Percentiles rank a stretch among this genome's conserved stretches.
Conservation (phyloP, 2,113 vertebrate genomes). For the Struthio camelus region DNA sequence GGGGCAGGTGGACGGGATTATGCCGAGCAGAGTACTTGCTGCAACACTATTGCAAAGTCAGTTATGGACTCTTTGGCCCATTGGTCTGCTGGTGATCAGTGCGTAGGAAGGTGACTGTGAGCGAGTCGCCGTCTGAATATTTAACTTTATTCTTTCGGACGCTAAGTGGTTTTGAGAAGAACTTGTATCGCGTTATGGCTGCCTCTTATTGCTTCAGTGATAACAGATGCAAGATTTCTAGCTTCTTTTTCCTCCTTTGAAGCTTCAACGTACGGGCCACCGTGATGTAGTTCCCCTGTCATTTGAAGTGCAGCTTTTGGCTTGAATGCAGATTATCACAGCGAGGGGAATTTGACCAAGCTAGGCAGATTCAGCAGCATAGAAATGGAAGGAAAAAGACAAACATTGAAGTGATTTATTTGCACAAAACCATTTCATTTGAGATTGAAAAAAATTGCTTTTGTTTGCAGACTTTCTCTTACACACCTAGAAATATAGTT, state of each 20-base stretch:
- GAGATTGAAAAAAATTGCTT: neutral
- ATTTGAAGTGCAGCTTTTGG: neutral
- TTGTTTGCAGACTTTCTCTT: neutral
- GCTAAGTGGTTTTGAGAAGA: constrained; percentile 11
- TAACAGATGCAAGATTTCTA: neutral
- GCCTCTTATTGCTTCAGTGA: neutral
- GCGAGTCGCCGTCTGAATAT: neutral
- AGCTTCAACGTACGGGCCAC: neutral
- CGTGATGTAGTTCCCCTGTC: neutral
- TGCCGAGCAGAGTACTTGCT: neutral
- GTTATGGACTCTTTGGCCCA: neutral
- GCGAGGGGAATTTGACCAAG: neutral
- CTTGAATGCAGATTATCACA: neutral
- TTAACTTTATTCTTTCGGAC: constrained; percentile 9
- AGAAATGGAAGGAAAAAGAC: neutral
- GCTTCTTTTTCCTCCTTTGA: constrained; percentile 5
- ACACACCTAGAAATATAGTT: neutral
- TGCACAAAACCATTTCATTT: neutral
- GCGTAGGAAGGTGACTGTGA: constrained; percentile 4
- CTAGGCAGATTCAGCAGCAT: neutral
- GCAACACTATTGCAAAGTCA: neutral
- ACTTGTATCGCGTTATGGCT: neutral
- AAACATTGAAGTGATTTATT: neutral
- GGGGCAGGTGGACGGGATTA: neutral
- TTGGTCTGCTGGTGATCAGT: neutral